phyloP scores from a whole-genome alignment of 2,797 vertebrate species.

The Rhynchonycteris naso region DNA sequence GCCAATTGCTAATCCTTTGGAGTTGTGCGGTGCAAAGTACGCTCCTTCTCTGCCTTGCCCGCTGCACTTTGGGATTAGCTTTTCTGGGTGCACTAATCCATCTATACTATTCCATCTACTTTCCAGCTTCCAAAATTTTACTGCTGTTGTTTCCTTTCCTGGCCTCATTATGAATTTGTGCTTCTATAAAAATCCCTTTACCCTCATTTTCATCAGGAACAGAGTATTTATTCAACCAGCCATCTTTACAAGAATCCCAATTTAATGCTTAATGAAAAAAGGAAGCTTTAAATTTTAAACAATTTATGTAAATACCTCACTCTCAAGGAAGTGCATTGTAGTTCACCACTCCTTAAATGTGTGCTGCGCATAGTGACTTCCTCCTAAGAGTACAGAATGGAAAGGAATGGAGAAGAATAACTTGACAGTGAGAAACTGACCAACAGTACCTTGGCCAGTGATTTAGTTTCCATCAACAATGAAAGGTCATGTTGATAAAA shows the following conservation, averaged over 20 bases:
- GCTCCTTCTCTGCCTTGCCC: not conserved
- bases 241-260: not conserved
- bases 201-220: not conserved
- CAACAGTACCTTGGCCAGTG: not conserved
- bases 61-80: not conserved
- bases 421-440: not conserved
- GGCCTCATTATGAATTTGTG: not conserved
- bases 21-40: not conserved
- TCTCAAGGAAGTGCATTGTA: not conserved
- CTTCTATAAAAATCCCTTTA: not conserved
- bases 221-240: not conserved
- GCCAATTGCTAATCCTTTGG: not conserved
- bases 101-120: not conserved
- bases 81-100: not conserved
- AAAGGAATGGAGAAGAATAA: not conserved
- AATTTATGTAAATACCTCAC: not conserved
- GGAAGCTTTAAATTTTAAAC: not conserved
- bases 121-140: not conserved
- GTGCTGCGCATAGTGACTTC: not conserved
- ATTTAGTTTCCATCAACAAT: not conserved
- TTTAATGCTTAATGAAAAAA: constrained; percentile 32
- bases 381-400: not conserved
- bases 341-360: not conserved
- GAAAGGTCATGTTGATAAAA: no score
- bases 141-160: not conserved